Conservation (phyloP, 2,113 vertebrate genomes). For the Heterochromis multidens region DNA sequence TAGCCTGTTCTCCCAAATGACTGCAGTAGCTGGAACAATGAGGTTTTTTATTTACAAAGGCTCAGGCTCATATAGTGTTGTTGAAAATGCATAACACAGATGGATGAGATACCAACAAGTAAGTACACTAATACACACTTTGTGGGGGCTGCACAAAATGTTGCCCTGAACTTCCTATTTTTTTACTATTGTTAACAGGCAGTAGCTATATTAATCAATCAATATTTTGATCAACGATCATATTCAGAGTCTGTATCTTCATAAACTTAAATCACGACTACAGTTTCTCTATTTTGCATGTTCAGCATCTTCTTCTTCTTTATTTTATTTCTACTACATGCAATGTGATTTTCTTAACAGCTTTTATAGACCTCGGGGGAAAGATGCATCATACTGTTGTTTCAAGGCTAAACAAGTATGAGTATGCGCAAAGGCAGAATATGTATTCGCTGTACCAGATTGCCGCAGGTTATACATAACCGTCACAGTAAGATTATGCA, state of each 20-base stretch:
- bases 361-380: not conserved
- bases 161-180: not conserved
- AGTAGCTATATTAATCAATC: not conserved
- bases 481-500: not conserved
- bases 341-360: not conserved
- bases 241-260: not conserved
- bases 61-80: not conserved
- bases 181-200: not conserved
- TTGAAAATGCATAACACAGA: constrained; percentile 9
- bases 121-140: not conserved
- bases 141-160: not conserved
- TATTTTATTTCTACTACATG: not conserved
- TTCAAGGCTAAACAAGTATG: constrained; percentile 27
- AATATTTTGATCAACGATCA: too few relatives aligned
- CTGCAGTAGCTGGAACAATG: constrained; percentile 8
- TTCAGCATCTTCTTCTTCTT: not conserved
- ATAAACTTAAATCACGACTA: not conserved
- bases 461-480: not conserved
- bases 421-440: not conserved
- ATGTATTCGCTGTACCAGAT: not conserved
- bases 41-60: constrained; percentile 8
- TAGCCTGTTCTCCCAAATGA: not conserved
- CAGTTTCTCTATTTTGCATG: not conserved
- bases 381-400: not conserved
- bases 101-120: not conserved